Conservation (phyloP, 2,888 invertebrate genomes). For the Cantharis flavilabris region DNA sequence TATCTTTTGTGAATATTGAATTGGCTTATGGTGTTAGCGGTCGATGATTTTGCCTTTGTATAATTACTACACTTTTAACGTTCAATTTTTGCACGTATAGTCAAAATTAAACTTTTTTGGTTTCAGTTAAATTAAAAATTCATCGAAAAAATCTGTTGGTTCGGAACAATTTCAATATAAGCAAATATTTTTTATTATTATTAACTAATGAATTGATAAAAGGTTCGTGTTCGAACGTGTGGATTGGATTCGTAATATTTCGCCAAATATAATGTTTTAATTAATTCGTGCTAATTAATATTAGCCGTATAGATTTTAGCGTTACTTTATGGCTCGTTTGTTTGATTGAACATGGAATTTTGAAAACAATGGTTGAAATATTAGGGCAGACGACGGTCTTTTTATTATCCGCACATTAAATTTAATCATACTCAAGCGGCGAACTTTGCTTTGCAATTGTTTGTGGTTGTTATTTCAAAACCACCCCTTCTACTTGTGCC, state of each 20-base stretch:
- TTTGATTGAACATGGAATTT: constrained; percentile 24
- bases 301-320: constrained; percentile 11
- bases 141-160: neutral
- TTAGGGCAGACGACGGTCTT: constrained; percentile 18
- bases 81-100: neutral
- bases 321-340: constrained; percentile 18
- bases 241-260: neutral
- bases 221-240: neutral
- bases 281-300: constrained; percentile 7
- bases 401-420: constrained; percentile 31
- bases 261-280: constrained; percentile 5
- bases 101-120: neutral
- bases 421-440: constrained; percentile 32
- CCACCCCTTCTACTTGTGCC: constrained; percentile 29
- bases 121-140: neutral
- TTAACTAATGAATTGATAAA: neutral
- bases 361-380: constrained; percentile 13
- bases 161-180: neutral
- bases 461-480: constrained; percentile 29
- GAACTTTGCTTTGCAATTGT: constrained; percentile 30
- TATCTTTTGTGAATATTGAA: constrained; percentile 27
- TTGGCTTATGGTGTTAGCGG: neutral
- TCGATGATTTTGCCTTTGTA: neutral
- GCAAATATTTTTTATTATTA: neutral
- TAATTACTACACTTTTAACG: neutral